Evolutionary conservation across 1,140 invertebrate species (phyloP).

Genomic region (Drosophila orosa): DNA sequence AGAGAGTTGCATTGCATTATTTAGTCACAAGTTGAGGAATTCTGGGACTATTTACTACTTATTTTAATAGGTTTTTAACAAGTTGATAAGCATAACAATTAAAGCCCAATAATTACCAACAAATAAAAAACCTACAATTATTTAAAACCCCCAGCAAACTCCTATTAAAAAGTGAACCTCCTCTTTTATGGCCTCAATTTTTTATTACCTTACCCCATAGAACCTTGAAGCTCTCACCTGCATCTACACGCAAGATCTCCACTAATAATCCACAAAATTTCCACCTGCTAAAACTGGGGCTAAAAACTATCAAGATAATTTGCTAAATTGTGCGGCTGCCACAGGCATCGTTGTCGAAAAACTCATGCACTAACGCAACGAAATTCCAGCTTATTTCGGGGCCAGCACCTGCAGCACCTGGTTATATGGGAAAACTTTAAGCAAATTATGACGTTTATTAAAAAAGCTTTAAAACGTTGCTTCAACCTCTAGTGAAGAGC

Average conservation of each 20-base stretch:
- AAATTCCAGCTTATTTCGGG: slow-evolving; percentile 34
- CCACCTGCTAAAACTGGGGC: slow-evolving; percentile 24
- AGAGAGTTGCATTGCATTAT: slow-evolving; percentile 5
- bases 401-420: slow-evolving; percentile 36
- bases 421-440: slow-evolving; percentile 72
- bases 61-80: background rate
- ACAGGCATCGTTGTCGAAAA: slow-evolving; percentile 6
- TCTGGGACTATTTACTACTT: background rate
- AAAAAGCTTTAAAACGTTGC: slow-evolving; percentile 65
- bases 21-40: background rate
- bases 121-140: background rate
- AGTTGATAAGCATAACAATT: background rate
- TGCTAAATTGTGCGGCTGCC: slow-evolving; percentile 59
- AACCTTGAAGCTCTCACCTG: background rate
- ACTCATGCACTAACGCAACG: slow-evolving; percentile 12
- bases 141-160: background rate
- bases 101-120: background rate
- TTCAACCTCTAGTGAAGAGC: background rate
- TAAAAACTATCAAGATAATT: slow-evolving; percentile 69
- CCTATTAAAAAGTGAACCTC: background rate
- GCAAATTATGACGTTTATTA: slow-evolving; percentile 81
- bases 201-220: background rate
- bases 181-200: background rate
- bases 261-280: slow-evolving; percentile 45
- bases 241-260: slow-evolving; percentile 30